A percentile compares a stretch with the other conserved stretches of the same genome.
phyloP scores from a whole-genome alignment of 2,113 vertebrate species.

The Python bivittatus region DNA sequence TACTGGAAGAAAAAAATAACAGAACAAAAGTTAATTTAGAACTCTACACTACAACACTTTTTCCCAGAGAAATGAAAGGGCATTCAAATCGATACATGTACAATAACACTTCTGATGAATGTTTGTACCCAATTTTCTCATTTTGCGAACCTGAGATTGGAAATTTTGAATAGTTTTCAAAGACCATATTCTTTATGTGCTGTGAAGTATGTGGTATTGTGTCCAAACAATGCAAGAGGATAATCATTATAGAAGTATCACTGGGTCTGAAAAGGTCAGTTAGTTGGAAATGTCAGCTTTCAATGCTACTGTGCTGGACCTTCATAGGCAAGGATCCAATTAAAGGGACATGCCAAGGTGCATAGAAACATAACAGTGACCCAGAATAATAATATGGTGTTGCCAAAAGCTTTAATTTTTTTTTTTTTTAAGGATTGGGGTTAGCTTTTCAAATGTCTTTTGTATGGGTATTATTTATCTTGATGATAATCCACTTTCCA shows the following conservation, averaged over 20 bases:
- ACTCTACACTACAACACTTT: conserved; percentile 85
- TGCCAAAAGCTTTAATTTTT: conserved; percentile 55
- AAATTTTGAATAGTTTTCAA: conserved; percentile 85
- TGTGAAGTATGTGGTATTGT: conserved; percentile 84
- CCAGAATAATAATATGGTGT: conserved; percentile 75
- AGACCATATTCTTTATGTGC: conserved; percentile 75
- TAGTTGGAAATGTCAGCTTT: conserved; percentile 99
- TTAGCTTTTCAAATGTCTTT: conserved; percentile 64
- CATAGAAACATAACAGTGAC: conserved; percentile 75
- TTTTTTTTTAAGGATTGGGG: conserved; percentile 70
- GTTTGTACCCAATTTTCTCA: conserved; percentile 92
- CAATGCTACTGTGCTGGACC: conserved; percentile 89
- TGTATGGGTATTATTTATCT: conserved; percentile 66
- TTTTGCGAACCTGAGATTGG: conserved; percentile 81
- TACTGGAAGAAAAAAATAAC: conserved; percentile 82
- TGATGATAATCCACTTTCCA: conserved; percentile 64
- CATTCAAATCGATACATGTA: conserved; percentile 95
- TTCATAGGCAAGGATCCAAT: conserved; percentile 91
- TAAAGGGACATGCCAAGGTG: conserved; percentile 84
- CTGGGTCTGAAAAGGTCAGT: conserved; percentile 96
- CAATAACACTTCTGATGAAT: conserved; percentile 92
- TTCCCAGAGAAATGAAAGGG: conserved; percentile 94
- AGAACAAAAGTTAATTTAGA: conserved; percentile 93
- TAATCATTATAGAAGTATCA: conserved; percentile 97
- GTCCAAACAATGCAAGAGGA: conserved; percentile 90